Base-by-base conservation (phyloP, 2,888 invertebrate species). In the Muschampia plurimacula region DNA sequence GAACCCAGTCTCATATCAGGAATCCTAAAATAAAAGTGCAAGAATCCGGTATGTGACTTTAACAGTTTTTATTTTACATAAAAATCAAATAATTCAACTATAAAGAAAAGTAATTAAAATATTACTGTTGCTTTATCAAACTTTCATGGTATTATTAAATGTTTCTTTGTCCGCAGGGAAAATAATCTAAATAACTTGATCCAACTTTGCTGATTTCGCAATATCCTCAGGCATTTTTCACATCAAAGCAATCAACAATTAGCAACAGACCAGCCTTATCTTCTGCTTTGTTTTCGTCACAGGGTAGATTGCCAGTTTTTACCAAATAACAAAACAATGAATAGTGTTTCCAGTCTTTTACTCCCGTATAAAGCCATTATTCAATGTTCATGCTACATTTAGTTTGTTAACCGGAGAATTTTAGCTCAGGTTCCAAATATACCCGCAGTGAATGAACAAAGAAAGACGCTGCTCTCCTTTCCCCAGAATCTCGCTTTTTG, bases 171-270 rank as follows among this genome's bases (percentile, higher is more conserved):
- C 60, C 39, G 12, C 60, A 39, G 60, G 60, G 60, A 62, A 39
- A 39, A 39, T 62, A 39, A 63, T 63, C 63, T 41, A 65, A 65
- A 32, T 28, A 44, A 64, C 28, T 39, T 64, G 36, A 44, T 64
- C 63, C 36, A 64, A 64, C 63, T 64, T 64, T 44, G n/a, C 28
- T 65, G 65, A 65, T 65, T 65, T 32, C 46, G 32, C 15, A 46
- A 65, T 49, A 65, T 46, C 65, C 65, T 46, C 49, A 46, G 65
- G 65, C 65, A 32, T 32, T 49, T 65, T 65, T 65, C 22, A 65
- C 46, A 46, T 65, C 65, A 65, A 65, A 67, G 55, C 67, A 67
- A 55, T 44, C 66, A 67, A 67, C 66, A 55, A 52, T 67, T 67
- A 67, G 52, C 49, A 49, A 41, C 39, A 65, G 36, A 44, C 39